Evolutionary conservation across 35 echinoderm and acorn worm genomes (phyloP).

Genomic region (Heliocidaris tuberculata): DNA sequence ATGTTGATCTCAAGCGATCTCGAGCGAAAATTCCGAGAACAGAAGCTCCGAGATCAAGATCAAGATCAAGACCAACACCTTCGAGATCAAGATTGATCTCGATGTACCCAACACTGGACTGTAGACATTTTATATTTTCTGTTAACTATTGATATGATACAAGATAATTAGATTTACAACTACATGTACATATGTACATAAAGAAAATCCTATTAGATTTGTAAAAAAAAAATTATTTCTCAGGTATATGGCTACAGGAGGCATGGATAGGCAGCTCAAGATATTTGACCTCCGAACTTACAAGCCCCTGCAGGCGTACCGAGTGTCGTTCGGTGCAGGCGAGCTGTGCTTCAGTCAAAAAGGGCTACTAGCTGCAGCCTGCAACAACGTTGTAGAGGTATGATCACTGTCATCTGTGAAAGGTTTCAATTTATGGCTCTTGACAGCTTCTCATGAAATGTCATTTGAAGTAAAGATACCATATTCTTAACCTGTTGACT

Average conservation of each 20-base stretch:
- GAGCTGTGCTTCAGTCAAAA: constrained; percentile 85
- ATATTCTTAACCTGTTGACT: neutral
- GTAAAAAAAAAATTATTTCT: neutral
- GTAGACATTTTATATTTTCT: too few species aligned
- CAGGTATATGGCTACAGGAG: constrained; percentile 95
- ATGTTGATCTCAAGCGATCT: too few species aligned
- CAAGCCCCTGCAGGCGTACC: constrained; percentile 85
- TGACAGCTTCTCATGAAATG: neutral
- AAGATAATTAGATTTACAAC: too few species aligned
- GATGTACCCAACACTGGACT: too few species aligned
- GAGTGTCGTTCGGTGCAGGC: constrained; percentile 65
- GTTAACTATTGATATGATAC: too few species aligned
- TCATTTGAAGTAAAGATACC: neutral
- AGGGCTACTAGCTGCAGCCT: constrained; percentile 79
- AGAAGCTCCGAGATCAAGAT: too few species aligned
- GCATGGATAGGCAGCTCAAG: constrained; percentile 77
- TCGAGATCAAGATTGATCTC: too few species aligned
- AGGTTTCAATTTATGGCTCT: neutral
- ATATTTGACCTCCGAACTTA: constrained; percentile 89
- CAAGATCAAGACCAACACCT: too few species aligned
- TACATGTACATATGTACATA: too few species aligned
- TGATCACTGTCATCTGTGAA: neutral
- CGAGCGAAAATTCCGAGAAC: too few species aligned
- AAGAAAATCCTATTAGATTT: too few species aligned
- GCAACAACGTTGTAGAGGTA: constrained; percentile 87